Evolutionary conservation across 2,888 invertebrate species (phyloP), one percentile per base, ranked within the genome.

Genomic region (Leptinotarsa haldemani): DNA sequence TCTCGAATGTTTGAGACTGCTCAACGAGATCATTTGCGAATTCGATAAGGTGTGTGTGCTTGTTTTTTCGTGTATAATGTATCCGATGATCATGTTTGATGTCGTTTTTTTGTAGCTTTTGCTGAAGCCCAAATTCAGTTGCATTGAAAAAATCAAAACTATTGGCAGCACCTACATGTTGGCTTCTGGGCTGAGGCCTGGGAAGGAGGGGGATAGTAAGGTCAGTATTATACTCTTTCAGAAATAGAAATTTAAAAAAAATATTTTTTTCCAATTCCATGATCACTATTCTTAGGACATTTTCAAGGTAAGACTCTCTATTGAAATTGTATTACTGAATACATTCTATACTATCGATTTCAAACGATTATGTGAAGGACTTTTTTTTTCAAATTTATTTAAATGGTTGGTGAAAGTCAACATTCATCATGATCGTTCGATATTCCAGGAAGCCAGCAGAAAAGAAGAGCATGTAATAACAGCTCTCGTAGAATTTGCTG

Each of bases 161-260:
- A 98, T 99, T 74, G 98, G 97, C 16, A 97, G 97, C 87, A 98
- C 98, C 0, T 99, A 99, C 85, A 99, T 99, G 98, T 93, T 98
- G 65, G 98, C 98, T 0, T 95, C 97, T 0, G 99, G 99, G 0
- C 88, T 99, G 20, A 90, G 94, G 69, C 97, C 97, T 0, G 96
- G 96, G 18, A 94, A 95, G 81, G 96, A 96, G 85, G 94, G 94
- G 78, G 91, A 92, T 73, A 89, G 90, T 66, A 89, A 90, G 84
- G 95, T 94, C 87, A 89, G 90, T 85, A 5, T 61, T 3, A 1
- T 56, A 56, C 2, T 56, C 2, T 18, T 20, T 12, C 0, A n/a
- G n/a, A 5, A 20, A 56, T 22, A 20, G 1, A n/a, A 5, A 22
- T 20, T 20, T 18, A 5, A 1, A 5, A 22, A 20, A 12, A 13